Percentiles rank a stretch among this genome's conserved stretches.
Conservation (phyloP, 2,888 invertebrate genomes). For the Cylloceria caligata region DNA sequence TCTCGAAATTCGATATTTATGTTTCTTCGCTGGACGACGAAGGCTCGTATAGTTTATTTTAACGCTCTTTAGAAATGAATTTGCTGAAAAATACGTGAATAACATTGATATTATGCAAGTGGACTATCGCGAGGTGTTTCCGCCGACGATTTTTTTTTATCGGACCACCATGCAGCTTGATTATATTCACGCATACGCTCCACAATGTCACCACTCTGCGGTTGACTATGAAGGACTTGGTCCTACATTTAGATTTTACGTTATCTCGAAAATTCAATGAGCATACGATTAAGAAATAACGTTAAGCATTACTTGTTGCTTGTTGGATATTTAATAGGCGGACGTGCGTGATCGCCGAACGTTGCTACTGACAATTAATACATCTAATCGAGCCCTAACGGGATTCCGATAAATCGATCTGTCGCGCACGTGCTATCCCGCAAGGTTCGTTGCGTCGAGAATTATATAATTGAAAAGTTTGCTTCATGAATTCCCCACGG, state of each 20-base stretch:
- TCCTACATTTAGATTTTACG: constrained; percentile 13
- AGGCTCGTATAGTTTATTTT: not conserved
- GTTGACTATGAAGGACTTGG: constrained; percentile 1
- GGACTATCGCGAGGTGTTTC: constrained; percentile 48
- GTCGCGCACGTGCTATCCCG: constrained; percentile 4
- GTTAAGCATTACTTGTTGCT: not conserved
- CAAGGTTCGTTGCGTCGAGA: not conserved
- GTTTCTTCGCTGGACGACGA: constrained; percentile 1
- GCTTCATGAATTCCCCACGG: not conserved
- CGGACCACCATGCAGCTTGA: constrained; percentile 39
- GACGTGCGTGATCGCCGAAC: not conserved
- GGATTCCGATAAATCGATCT: constrained; percentile 36
- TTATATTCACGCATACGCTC: constrained; percentile 25
- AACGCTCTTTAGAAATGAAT: not conserved
- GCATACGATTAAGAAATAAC: constrained; percentile 1
- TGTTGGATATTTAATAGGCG: not conserved
- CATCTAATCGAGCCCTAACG: not conserved
- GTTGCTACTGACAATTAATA: not conserved
- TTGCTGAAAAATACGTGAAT: not conserved
- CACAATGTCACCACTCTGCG: constrained; percentile 7
- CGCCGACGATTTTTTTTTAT: constrained; percentile 55
- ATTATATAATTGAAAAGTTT: constrained; percentile 5
- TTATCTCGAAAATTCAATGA: not conserved
- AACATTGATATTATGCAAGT: constrained; percentile 36
- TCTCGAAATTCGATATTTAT: constrained; percentile 24